Percentiles rank a stretch among this genome's conserved stretches.
These are phyloP conservation scores for Sapayoa aenigma DNA, from an alignment of 2,113 vertebrate genomes.

Conservation along the genomic window DNA sequence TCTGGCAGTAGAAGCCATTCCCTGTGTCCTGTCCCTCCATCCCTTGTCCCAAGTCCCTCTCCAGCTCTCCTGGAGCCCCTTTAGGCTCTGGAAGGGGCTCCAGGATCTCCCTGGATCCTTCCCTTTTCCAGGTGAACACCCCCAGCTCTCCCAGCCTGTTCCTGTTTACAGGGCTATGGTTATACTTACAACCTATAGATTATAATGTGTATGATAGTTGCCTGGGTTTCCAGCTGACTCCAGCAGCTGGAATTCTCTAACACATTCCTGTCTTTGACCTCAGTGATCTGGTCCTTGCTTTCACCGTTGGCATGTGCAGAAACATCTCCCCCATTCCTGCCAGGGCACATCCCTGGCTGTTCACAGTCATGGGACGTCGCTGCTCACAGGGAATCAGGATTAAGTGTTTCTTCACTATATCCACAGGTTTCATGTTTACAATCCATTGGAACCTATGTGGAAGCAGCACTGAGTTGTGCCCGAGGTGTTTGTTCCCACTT, in stretches of 20 bases:
- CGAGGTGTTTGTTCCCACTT: background rate
- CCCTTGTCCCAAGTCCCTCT: background rate
- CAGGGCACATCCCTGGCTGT: background rate
- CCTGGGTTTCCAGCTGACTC: background rate
- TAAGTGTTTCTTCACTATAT: background rate
- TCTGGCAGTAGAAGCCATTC: background rate
- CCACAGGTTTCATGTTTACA: background rate
- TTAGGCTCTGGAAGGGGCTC: accelerated
- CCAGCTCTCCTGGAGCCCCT: background rate
- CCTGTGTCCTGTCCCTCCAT: no score
- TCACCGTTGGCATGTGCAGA: background rate
- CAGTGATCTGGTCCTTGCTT: background rate
- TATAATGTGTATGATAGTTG: background rate
- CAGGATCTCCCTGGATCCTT: background rate
- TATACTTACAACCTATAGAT: accelerated
- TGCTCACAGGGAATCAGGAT: background rate
- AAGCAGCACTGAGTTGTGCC: background rate
- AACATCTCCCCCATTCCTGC: background rate
- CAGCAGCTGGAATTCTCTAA: background rate
- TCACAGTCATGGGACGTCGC: background rate
- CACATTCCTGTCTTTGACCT: background rate
- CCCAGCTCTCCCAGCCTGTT: background rate
- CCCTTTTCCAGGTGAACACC: background rate
- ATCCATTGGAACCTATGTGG: background rate
- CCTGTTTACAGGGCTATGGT: background rate